phyloP scores from a whole-genome alignment of 2,888 invertebrate species.

The Parnassius apollo region DNA sequence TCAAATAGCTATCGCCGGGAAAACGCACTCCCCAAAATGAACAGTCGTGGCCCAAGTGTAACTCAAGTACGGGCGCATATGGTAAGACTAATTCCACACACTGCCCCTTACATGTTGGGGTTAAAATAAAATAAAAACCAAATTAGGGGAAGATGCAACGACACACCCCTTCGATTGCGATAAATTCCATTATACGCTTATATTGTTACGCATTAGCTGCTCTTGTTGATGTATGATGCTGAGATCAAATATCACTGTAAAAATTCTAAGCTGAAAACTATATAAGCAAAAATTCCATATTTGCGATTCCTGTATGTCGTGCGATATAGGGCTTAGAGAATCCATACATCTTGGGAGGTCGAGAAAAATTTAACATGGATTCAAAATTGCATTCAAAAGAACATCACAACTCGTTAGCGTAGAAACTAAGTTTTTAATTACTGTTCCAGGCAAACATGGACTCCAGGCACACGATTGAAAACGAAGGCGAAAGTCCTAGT shows the following conservation, averaged over 20 bases:
- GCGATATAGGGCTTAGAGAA: too few relatives aligned
- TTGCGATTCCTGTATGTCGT: too few relatives aligned
- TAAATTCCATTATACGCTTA: conserved; percentile 76
- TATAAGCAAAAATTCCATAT: too few relatives aligned
- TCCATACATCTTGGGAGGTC: too few relatives aligned
- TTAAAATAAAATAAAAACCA: conserved; percentile 76
- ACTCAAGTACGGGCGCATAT: conserved; percentile 78
- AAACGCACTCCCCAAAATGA: conserved; percentile 53
- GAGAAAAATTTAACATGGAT: too few relatives aligned
- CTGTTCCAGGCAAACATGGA: too few relatives aligned
- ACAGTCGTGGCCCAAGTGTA: conserved; percentile 68
- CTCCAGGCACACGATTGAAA: too few relatives aligned
- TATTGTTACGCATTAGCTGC: conserved; percentile 63
- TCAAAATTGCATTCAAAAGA: too few relatives aligned
- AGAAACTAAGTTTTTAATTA: too few relatives aligned
- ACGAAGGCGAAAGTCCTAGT: too few relatives aligned
- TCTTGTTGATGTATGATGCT: conserved; percentile 39
- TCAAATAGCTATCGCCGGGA: conserved; percentile 24
- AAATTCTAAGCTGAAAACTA: conserved; percentile 6
- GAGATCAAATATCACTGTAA: conserved; percentile 40
- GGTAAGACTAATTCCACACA: conserved; percentile 77
- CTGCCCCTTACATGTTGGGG: conserved; percentile 60
- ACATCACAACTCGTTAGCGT: too few relatives aligned
- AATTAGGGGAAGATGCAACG: conserved; percentile 77
- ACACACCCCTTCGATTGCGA: conserved; percentile 79